A percentile compares a stretch with the other conserved stretches of the same genome.
Evolutionary conservation across 2,888 invertebrate genomes (phyloP).

Genomic region (Cinara cedri): DNA sequence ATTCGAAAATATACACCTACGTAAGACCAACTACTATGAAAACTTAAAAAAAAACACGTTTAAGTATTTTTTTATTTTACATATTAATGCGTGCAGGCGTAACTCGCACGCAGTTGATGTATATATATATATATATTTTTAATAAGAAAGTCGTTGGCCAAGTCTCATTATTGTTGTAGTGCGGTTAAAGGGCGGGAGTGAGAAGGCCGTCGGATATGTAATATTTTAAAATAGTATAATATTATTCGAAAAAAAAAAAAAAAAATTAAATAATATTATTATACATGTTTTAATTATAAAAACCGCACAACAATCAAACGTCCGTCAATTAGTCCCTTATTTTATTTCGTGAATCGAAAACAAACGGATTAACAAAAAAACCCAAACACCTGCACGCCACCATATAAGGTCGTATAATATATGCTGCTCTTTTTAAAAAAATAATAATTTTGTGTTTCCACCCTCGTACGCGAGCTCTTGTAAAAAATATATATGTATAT

Average conservation of each 20-base stretch:
- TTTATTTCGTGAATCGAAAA: slow-evolving; percentile 31
- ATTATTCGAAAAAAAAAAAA: neutral
- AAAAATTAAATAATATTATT: slow-evolving; percentile 23
- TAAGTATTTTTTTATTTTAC: no score
- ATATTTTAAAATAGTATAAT: no score
- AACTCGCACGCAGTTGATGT: no score
- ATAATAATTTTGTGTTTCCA: slow-evolving; percentile 16
- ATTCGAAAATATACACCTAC: no score
- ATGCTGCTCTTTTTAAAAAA: neutral
- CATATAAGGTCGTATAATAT: neutral
- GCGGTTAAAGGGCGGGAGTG: no score
- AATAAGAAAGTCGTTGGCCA: no score
- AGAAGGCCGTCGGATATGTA: no score
- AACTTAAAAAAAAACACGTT: no score
- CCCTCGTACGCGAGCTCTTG: neutral
- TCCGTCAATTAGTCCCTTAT: slow-evolving; percentile 6
- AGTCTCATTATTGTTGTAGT: neutral
- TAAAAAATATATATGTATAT: no score
- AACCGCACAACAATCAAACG: slow-evolving; percentile 26
- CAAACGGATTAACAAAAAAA: neutral
- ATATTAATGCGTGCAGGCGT: no score
- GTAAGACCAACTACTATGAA: no score
- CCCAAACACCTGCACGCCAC: slow-evolving; percentile 20
- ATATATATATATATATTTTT: no score
- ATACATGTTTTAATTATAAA: slow-evolving; percentile 38